Evolutionary conservation across 1,140 invertebrate species (phyloP), one percentile per base, ranked within the genome.

Genomic region (Battus philenor): DNA sequence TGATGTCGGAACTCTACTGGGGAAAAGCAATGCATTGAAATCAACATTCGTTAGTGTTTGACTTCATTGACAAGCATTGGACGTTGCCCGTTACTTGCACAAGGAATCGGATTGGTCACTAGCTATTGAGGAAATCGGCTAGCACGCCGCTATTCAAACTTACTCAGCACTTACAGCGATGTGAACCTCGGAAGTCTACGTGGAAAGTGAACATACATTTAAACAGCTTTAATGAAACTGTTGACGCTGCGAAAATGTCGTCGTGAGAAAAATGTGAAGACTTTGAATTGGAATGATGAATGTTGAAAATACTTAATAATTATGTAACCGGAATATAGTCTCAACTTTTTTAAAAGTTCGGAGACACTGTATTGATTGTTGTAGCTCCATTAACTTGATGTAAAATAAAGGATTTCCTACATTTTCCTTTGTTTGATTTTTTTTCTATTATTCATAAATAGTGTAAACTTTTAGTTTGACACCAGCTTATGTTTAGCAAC

Each of bases 381-480:
- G 54, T 59, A 54, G 66, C 59, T 64, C 46, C 52, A 49, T 63
- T 71, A 45, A 63, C 59, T 72, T 69, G 60, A 72, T 77, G 68
- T 79, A 67, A 49, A 80, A 75, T 81, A 79, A 75, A 81, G 52
- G 63, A 61, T 66, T 76, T 65, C 58, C 59, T 57, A 30, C 44
- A 33, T 24, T n/a, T n/a, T n/a, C n/a, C n/a, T n/a, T n/a, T n/a
- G n/a, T n/a, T n/a, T n/a, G n/a, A n/a, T n/a, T n/a, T n/a, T n/a
- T n/a, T n/a, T n/a, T n/a, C n/a, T n/a, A n/a, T n/a, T n/a, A n/a
- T n/a, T n/a, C n/a, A n/a, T n/a, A n/a, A n/a, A n/a, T n/a, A n/a
- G n/a, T n/a, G n/a, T n/a, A n/a, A n/a, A n/a, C n/a, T n/a, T n/a
- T n/a, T n/a, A n/a, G n/a, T n/a, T n/a, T n/a, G n/a, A n/a, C n/a